Evolutionary conservation across 2,113 vertebrate species (phyloP).

Genomic region (Monopterus albus): DNA sequence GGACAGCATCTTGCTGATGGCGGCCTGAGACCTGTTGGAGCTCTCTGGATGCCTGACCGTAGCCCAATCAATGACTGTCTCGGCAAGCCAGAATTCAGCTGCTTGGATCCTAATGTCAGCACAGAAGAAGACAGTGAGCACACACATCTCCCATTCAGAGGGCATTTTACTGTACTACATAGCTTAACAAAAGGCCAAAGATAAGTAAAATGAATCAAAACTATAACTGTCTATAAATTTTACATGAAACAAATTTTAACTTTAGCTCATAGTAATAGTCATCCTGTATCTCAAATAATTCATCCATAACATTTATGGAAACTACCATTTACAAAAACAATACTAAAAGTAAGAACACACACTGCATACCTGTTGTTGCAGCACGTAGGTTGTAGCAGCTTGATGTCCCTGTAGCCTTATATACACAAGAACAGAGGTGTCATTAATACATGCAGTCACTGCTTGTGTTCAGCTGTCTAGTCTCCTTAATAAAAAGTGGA

Average conservation of each 20-base stretch:
- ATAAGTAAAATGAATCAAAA: not conserved
- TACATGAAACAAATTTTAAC: not conserved
- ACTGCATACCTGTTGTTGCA: conserved; percentile 49
- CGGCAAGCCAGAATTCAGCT: conserved; percentile 24
- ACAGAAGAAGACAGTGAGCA: not conserved
- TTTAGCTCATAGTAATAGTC: not conserved
- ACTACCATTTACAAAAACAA: not conserved
- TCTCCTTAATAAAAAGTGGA: not conserved
- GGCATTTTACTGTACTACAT: not conserved
- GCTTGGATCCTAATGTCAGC: conserved; percentile 35
- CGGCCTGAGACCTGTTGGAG: conserved; percentile 11
- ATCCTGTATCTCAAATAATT: not conserved
- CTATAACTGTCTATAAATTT: not conserved
- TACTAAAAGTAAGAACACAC: not conserved
- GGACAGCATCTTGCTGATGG: conserved; percentile 13
- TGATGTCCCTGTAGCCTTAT: conserved; percentile 42
- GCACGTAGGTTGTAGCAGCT: conserved; percentile 40
- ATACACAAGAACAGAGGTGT: conserved; percentile 11
- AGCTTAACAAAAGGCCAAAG: not conserved
- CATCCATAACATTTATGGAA: not conserved
- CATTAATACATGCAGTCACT: too few relatives aligned
- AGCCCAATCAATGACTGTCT: conserved; percentile 20
- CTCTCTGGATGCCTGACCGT: conserved; percentile 32
- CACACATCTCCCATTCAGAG: not conserved
- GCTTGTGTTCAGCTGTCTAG: not conserved